These are phyloP conservation scores for Cnemophilus loriae DNA, from an alignment of 2,113 vertebrate species.

Conservation along the genomic window DNA sequence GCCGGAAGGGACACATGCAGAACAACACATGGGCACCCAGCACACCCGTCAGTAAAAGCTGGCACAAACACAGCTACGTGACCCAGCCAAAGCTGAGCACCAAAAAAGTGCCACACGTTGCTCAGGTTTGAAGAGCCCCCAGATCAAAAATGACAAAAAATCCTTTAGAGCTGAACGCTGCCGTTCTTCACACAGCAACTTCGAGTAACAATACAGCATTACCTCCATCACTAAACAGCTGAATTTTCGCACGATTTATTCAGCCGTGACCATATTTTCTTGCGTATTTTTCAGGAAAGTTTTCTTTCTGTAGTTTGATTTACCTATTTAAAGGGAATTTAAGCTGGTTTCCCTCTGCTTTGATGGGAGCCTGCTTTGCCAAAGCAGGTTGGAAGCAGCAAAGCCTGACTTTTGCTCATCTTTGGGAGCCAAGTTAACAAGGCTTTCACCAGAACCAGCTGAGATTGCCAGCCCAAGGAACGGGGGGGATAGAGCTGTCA, in stretches of 20 bases:
- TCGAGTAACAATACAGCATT: background rate
- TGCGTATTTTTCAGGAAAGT: background rate
- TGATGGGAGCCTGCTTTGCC: background rate
- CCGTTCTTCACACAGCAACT: background rate
- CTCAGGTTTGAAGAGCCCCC: background rate
- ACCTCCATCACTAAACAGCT: background rate
- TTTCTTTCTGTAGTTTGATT: background rate
- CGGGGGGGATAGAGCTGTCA: background rate
- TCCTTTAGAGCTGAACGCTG: background rate
- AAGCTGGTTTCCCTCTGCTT: background rate
- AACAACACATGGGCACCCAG: background rate
- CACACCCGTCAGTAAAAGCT: background rate
- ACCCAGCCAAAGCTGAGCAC: background rate
- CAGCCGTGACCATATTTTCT: background rate
- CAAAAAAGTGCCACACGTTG: background rate
- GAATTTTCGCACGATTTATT: background rate
- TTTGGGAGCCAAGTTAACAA: background rate
- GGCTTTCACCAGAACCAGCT: background rate
- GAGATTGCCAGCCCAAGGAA: background rate
- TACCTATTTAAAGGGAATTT: background rate
- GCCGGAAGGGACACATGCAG: conserved; percentile 28
- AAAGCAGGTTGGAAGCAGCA: background rate
- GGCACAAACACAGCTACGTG: background rate
- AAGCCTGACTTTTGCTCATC: background rate
- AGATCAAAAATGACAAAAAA: background rate